phyloP scores from a whole-genome alignment of 2,888 invertebrate species.

The Mimachlamys varia region DNA sequence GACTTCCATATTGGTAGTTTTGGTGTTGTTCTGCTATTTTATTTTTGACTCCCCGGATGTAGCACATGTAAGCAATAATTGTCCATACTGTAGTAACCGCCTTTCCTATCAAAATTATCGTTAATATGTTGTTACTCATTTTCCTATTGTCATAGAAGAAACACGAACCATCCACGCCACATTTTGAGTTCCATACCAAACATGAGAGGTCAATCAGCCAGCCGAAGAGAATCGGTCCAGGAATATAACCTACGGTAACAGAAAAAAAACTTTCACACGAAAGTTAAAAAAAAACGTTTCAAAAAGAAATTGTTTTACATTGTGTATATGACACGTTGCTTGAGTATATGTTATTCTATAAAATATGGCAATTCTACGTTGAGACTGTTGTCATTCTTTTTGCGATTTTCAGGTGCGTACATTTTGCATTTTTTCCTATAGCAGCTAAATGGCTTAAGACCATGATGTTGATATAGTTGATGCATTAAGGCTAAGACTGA shows the following conservation, averaged over 20 bases:
- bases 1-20: not conserved
- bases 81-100: conserved; percentile 88
- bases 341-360: not conserved
- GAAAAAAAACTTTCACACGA: not conserved
- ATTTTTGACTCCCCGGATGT: conserved; percentile 78
- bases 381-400: too few species aligned
- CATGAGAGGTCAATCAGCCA: conserved; percentile 97
- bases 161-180: conserved; percentile 86
- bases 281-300: not conserved
- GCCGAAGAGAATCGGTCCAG: conserved; percentile 97
- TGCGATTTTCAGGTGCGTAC: too few species aligned
- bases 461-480: too few species aligned
- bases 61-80: conserved; percentile 89
- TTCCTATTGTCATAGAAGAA: conserved; percentile 89
- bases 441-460: too few species aligned
- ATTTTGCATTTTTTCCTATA: too few species aligned
- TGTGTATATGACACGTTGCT: not conserved
- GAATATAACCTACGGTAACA: conserved; percentile 87
- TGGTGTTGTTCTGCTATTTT: not conserved
- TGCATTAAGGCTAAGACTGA: too few species aligned
- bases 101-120: conserved; percentile 88
- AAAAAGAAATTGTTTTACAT: not conserved
- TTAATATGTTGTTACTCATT: conserved; percentile 88
- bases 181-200: conserved; percentile 89
- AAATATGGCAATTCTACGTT: too few species aligned